A percentile compares a stretch with the other conserved stretches of the same genome.
Conservation (phyloP, 2,113 vertebrate species). For the Protobothrops mucrosquamatus region DNA sequence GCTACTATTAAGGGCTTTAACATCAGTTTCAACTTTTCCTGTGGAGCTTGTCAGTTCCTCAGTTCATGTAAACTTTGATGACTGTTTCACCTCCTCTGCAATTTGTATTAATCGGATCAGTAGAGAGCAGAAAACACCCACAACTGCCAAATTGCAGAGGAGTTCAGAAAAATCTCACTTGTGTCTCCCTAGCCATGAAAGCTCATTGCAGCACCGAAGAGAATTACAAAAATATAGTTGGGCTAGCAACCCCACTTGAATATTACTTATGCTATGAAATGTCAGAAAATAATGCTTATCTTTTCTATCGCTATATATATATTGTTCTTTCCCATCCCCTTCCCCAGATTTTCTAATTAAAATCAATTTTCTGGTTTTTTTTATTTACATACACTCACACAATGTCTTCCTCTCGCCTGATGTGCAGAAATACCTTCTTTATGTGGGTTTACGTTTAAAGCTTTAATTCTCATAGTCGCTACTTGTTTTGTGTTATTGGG, state of each 20-base stretch:
- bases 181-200: conserved; percentile 48
- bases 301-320: conserved; percentile 28
- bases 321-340: conserved; percentile 11
- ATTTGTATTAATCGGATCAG: not conserved
- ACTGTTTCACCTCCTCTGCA: not conserved
- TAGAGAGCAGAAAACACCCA: not conserved
- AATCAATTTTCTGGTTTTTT: conserved; percentile 29
- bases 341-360: conserved; percentile 11
- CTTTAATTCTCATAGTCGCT: not conserved
- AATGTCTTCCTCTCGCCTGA: not conserved
- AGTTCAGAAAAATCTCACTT: conserved; percentile 43
- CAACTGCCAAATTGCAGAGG: conserved; percentile 13
- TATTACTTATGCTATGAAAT: conserved; percentile 67
- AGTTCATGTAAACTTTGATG: conserved; percentile 19
- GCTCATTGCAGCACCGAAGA: conserved; percentile 71
- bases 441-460: conserved; percentile 18
- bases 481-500: conserved; percentile 18
- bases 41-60: conserved; percentile 24
- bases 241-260: conserved; percentile 19
- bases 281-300: conserved; percentile 64
- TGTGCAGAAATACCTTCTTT: conserved; percentile 20
- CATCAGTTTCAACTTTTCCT: not conserved
- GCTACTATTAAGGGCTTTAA: conserved; percentile 17
- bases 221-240: conserved; percentile 76
- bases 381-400: not conserved